phyloP scores from a whole-genome alignment of 2,888 invertebrate genomes.

The Macrophya annulata region DNA sequence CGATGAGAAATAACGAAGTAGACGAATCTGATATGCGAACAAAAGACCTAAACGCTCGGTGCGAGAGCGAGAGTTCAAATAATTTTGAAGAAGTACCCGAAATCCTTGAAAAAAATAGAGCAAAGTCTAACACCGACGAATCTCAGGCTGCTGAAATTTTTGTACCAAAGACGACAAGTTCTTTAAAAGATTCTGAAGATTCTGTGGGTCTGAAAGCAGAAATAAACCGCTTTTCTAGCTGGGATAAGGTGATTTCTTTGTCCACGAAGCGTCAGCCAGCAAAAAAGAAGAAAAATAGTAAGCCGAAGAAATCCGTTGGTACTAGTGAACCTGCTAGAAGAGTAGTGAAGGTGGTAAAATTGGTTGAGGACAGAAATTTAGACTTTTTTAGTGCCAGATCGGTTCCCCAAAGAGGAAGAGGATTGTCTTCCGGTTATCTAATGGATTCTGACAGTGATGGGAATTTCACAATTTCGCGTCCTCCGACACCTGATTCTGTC shows the following conservation, averaged over 20 bases:
- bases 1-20: background rate
- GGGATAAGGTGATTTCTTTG: conserved; percentile 40
- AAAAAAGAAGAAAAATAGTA: conserved; percentile 24
- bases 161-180: background rate
- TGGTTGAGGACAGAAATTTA: conserved; percentile 5
- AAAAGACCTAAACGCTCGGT: background rate
- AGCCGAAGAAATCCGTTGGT: background rate
- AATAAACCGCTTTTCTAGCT: conserved; percentile 17
- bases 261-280: conserved; percentile 25
- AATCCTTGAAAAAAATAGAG: background rate
- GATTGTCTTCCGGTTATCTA: conserved; percentile 46
- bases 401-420: conserved; percentile 50
- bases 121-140: background rate
- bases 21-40: background rate
- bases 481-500: conserved; percentile 23
- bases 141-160: background rate
- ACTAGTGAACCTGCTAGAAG: conserved; percentile 4
- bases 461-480: conserved; percentile 43
- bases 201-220: background rate
- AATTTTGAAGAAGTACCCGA: background rate
- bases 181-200: background rate
- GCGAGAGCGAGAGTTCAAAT: background rate
- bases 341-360: conserved; percentile 18
- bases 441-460: conserved; percentile 55
- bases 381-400: conserved; percentile 49